Evolutionary conservation across 2,888 invertebrate species (phyloP), one percentile per base, ranked within the genome.

Genomic region (Temnothorax ravouxi): DNA sequence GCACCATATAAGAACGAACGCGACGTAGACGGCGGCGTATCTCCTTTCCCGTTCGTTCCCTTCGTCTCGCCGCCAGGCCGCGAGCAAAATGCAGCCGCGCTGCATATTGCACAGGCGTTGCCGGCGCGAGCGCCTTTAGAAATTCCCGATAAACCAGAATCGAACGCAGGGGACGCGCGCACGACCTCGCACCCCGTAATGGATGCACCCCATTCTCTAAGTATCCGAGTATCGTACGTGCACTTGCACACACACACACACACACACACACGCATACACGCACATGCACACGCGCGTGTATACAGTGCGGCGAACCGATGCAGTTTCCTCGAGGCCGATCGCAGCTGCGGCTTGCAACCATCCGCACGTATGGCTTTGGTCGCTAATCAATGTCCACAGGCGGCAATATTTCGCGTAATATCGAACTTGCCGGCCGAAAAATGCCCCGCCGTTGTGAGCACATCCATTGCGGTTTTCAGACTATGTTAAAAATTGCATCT

Each of bases 121-220:
- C 66, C 79, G 69, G n/a, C 29, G 47, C 25, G 29, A 66, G 47
- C 67, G 76, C 85, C 86, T 88, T 86, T 84, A 86, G 81, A 87
- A 89, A 89, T 89, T 89, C 79, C 84, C 90, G 87, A 90, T 90
- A 88, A 86, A 87, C 87, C 84, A 81, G 85, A 88, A 89, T 87
- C 87, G 87, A 88, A 84, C 84, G 69, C 47, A 29, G 29, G 54
- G 86, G 59, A 88, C 84, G 69, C 83, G 82, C 83, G 85, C 84
- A 62, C 86, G 80, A 69, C 54, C 71, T 62, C 71, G 64, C 29
- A 21, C 38, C 25, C 69, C 41, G 81, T 89, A 88, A 89, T 88
- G 88, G 87, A 88, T 87, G 84, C 86, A 44, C 75, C 67, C 71
- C 62, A 18, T 71, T 52, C 54, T 77, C 74, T 85, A 89, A 82